These are phyloP conservation scores for Corythornis leucogaster DNA, from an alignment of 2,797 vertebrate genomes.

Conservation along the genomic window DNA sequence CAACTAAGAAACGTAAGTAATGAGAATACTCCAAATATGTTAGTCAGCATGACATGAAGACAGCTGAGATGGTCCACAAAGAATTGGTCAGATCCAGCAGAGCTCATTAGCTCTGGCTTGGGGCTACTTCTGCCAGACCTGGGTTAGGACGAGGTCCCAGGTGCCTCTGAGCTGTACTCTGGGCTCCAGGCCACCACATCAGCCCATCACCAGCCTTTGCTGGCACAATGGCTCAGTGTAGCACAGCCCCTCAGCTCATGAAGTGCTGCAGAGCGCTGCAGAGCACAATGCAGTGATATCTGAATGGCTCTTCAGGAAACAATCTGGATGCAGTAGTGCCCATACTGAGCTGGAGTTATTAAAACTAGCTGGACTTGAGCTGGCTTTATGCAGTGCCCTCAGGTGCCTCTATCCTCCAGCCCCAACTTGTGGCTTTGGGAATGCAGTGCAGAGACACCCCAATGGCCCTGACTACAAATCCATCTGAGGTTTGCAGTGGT, in stretches of 20 bases:
- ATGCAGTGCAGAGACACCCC: not conserved
- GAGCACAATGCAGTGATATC: rapidly evolving
- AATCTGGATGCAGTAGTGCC: not conserved
- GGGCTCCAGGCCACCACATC: not conserved
- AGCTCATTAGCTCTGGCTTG: conserved; percentile 68
- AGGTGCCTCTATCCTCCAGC: not conserved
- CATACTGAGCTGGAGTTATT: rapidly evolving
- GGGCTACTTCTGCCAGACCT: conserved; percentile 58
- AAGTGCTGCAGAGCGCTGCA: not conserved
- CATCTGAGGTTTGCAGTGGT: not conserved
- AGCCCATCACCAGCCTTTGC: not conserved
- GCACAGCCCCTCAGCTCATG: not conserved
- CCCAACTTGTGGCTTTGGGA: not conserved
- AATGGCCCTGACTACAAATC: not conserved
- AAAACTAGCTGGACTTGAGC: not conserved
- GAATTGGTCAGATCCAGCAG: conserved; percentile 48
- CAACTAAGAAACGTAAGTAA: conserved; percentile 61
- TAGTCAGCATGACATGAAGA: conserved; percentile 55
- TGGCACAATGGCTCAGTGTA: rapidly evolving
- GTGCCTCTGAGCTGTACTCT: not conserved
- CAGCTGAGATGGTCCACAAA: conserved; percentile 58
- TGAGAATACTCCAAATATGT: conserved; percentile 46
- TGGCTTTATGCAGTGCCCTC: not conserved
- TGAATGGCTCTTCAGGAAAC: not conserved
- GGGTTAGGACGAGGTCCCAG: not conserved